Percentiles rank a stretch among this genome's conserved stretches.
Evolutionary conservation across 1,140 invertebrate genomes (phyloP).

Genomic region (Dendrolimus punctatus): DNA sequence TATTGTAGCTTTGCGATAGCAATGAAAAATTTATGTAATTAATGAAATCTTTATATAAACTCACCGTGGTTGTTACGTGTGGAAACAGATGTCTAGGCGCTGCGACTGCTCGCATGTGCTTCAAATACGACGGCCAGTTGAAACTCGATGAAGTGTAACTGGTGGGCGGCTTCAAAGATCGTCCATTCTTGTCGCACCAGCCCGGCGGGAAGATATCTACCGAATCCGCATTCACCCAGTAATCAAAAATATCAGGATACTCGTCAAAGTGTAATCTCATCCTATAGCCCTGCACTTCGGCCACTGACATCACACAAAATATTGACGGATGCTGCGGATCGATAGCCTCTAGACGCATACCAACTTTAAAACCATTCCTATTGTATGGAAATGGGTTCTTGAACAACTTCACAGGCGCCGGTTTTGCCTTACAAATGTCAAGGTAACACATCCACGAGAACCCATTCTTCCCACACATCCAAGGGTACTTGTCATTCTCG

Average conservation of each 20-base stretch:
- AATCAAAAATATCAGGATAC: conserved; percentile 91
- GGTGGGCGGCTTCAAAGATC: conserved; percentile 83
- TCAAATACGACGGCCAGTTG: conserved; percentile 89
- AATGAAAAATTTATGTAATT: not conserved
- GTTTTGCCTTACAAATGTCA: conserved; percentile 79
- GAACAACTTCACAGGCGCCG: conserved; percentile 84
- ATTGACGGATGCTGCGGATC: conserved; percentile 92
- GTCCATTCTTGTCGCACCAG: conserved; percentile 91
- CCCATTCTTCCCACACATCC: conserved; percentile 78
- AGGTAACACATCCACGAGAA: conserved; percentile 86
- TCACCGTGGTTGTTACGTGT: conserved; percentile 62
- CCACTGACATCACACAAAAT: conserved; percentile 91
- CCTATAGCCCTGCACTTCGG: conserved; percentile 87
- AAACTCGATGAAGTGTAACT: conserved; percentile 78
- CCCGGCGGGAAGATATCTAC: conserved; percentile 93
- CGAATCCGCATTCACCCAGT: conserved; percentile 94
- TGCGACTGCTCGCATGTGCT: conserved; percentile 81
- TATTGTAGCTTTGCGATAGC: not conserved
- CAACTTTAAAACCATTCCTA: conserved; percentile 83
- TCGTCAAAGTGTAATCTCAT: conserved; percentile 94
- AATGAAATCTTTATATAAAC: conserved; percentile 14
- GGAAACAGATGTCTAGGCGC: conserved; percentile 87
- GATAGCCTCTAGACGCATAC: conserved; percentile 95
- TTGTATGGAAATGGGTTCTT: conserved; percentile 83
- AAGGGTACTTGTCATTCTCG: conserved; percentile 74